Evolutionary conservation across 2,797 vertebrate species (phyloP), one percentile per base, ranked within the genome.

Genomic region (Rhabdophis nuchalis): DNA sequence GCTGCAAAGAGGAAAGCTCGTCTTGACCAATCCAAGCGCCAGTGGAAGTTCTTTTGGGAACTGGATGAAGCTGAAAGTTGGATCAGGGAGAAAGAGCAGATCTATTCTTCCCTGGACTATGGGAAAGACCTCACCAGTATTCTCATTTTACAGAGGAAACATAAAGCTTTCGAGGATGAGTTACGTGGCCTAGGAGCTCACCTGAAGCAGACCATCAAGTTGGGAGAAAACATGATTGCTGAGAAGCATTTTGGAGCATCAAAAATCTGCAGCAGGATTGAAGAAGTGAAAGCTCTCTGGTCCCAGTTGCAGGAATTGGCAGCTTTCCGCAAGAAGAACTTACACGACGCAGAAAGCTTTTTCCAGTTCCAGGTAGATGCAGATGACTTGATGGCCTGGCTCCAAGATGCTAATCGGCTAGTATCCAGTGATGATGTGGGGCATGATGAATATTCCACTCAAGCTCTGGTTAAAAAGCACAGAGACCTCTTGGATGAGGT

Each of bases 11-110:
- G 99, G 50, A 98, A 98, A 94, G 98, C 97, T 58, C 97, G 97
- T 8, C 95, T 99, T 95, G 98, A 98, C 95, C 98, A 99, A 95
- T 99, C 99, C 3, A 98, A 98, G 1, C 96, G 97, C 58, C 98
- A 99, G 96, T 99, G 99, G 99, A 98, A 98, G 95, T 99, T 99
- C 97, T 97, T 99, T 93, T 99, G 99, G 98, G 99, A 99, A 97
- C 98, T 98, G 97, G 98, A 98, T 0, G 99, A 99, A 96, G 97
- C 99, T 0, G 99, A 99, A 96, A 98, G 98, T 96, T 99, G 99
- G 99, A 98, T 99, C 93, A 98, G 98, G 93, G 99, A 99, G 96
- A 99, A 99, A 96, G 99, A 99, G 94, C 98, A 99, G 89, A 98
- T 99, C 90, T 99, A 99, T 96, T 99, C 98, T 58, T 98, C 99